phyloP scores from a whole-genome alignment of 2,113 vertebrate genomes.

The Oxyura jamaicensis region DNA sequence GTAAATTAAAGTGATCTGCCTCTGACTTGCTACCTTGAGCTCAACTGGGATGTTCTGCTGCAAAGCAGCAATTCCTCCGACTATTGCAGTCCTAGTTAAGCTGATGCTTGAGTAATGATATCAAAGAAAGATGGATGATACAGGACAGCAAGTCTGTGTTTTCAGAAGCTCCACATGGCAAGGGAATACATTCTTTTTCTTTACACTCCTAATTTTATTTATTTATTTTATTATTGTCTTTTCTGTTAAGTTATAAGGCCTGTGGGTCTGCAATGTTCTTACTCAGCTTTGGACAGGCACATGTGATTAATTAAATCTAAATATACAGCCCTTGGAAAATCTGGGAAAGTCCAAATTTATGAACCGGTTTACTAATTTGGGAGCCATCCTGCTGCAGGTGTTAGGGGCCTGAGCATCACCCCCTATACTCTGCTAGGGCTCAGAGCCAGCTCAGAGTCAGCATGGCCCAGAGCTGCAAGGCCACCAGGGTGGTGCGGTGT shows the following conservation, averaged over 20 bases:
- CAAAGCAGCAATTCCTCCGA: background rate
- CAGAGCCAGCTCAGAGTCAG: background rate
- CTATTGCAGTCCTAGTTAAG: background rate
- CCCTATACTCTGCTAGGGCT: background rate
- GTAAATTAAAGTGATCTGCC: background rate
- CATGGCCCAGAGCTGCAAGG: background rate
- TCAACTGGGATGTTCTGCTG: background rate
- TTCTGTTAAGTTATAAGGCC: background rate
- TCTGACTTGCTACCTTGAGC: background rate
- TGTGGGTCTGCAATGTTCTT: background rate
- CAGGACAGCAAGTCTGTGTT: background rate
- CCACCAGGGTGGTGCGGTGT: accelerated
- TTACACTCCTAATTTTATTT: background rate
- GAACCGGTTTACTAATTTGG: background rate
- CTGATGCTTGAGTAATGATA: background rate
- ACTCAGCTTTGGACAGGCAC: accelerated
- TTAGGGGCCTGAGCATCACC: background rate
- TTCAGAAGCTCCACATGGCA: background rate
- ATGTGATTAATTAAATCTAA: background rate
- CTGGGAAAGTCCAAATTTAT: background rate
- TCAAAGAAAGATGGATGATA: background rate
- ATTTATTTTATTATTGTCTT: background rate
- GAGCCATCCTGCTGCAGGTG: accelerated
- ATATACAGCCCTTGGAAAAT: background rate
- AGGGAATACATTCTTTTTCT: background rate